These are phyloP conservation scores for Threskiornis aethiopicus DNA, from an alignment of 2,797 vertebrate species.

Conservation along the genomic window DNA sequence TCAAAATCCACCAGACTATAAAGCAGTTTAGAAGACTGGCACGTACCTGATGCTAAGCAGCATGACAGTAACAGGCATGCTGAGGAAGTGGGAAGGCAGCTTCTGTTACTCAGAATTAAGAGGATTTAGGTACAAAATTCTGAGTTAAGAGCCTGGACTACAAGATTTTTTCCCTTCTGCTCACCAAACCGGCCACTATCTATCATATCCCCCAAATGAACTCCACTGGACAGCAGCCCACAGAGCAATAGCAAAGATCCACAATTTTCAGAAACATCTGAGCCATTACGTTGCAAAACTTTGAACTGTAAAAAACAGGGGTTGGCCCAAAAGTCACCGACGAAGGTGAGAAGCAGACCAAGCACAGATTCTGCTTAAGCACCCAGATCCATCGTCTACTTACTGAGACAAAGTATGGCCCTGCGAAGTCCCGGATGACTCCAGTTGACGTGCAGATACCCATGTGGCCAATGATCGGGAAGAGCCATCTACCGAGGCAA, in stretches of 20 bases:
- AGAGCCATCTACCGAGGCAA: conserved; percentile 85
- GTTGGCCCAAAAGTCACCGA: neutral
- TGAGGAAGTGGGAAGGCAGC: neutral
- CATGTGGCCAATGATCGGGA: conserved; percentile 97
- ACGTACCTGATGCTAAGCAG: neutral
- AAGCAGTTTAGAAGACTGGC: neutral
- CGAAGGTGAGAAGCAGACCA: neutral
- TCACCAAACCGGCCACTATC: neutral
- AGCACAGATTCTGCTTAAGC: neutral
- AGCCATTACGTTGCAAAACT: neutral
- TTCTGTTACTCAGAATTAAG: neutral
- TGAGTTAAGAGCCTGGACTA: neutral
- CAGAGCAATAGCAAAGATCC: accelerated
- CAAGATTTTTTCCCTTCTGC: neutral
- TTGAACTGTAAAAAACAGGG: neutral
- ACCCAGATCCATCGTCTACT: conserved; percentile 43
- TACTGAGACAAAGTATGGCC: conserved; percentile 95
- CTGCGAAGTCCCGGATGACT: conserved; percentile 93
- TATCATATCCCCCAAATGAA: accelerated
- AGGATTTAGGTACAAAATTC: neutral
- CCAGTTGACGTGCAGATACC: conserved; percentile 94
- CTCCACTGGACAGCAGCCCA: neutral
- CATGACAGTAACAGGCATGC: accelerated
- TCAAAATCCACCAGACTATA: neutral
- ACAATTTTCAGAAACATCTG: accelerated